Percentiles rank a stretch among this genome's conserved stretches.
Evolutionary conservation across 2,888 invertebrate genomes (phyloP).

Genomic region (Phortica okadai): DNA sequence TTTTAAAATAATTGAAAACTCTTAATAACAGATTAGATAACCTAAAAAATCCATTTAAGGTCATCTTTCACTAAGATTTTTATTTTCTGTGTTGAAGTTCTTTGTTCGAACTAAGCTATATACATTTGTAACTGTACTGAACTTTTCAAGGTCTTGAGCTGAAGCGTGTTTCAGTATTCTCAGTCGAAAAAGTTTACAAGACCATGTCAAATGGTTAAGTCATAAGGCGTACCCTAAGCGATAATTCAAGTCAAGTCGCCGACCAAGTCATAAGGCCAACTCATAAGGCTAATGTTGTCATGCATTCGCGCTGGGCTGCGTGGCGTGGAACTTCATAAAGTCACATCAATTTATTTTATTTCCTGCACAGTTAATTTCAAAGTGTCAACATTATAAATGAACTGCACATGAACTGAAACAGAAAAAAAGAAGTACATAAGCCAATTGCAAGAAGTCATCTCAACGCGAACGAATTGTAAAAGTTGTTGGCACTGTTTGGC

Average conservation of each 20-base stretch:
- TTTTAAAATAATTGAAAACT: too few species aligned
- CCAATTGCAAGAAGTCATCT: constrained; percentile 56
- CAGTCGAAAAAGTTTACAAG: too few species aligned
- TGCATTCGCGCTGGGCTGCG: not conserved
- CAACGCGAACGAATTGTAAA: constrained; percentile 46
- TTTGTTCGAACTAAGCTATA: too few species aligned
- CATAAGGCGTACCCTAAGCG: not conserved
- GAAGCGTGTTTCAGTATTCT: too few species aligned
- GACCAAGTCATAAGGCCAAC: not conserved
- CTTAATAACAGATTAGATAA: too few species aligned
- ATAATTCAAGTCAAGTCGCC: not conserved
- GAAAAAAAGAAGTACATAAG: constrained; percentile 5
- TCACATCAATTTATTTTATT: constrained; percentile 71
- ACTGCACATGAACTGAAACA: constrained; percentile 57
- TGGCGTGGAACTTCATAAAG: constrained; percentile 62
- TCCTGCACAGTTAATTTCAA: constrained; percentile 72
- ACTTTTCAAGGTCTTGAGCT: too few species aligned
- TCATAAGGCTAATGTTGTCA: not conserved
- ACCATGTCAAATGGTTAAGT: too few species aligned
- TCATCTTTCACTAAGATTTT: too few species aligned
- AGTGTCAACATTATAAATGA: constrained; percentile 71
- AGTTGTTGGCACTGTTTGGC: constrained; percentile 44
- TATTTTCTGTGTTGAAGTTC: too few species aligned
- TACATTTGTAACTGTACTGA: too few species aligned
- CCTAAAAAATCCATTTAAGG: too few species aligned